Conservation (phyloP, 2,797 vertebrate genomes). For the Dallia pectoralis region DNA sequence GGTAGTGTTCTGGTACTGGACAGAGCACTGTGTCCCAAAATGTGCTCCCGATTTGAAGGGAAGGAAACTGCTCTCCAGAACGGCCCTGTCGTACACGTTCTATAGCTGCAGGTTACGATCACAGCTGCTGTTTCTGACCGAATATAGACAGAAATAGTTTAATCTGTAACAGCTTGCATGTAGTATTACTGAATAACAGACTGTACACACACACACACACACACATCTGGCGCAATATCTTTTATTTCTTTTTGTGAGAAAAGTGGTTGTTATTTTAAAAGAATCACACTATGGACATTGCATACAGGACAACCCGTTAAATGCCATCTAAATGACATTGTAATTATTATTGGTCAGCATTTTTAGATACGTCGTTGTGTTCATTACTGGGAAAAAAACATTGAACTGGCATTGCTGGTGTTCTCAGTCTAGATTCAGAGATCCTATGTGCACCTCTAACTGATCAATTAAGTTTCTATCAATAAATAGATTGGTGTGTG, state of each 20-base stretch:
- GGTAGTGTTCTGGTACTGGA: no score
- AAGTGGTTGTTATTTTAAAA: not conserved
- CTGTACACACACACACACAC: no score
- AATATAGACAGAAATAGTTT: no score
- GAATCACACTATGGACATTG: not conserved
- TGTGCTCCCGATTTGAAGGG: no score
- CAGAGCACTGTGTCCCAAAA: no score
- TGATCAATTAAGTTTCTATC: not conserved
- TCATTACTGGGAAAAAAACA: not conserved
- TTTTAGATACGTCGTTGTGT: not conserved
- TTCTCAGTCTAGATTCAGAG: not conserved
- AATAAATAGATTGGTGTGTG: not conserved
- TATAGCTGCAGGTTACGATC: no score
- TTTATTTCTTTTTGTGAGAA: not conserved
- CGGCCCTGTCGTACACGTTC: no score
- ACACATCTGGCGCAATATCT: not conserved
- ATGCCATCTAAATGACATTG: not conserved
- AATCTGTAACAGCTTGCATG: no score
- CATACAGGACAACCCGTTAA: not conserved
- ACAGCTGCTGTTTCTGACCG: no score
- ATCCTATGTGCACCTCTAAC: not conserved
- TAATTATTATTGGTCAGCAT: not conserved
- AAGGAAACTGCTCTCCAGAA: no score
- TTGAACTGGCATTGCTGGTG: not conserved
- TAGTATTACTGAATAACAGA: not conserved